Base-by-base conservation (phyloP, 2,113 vertebrate genomes). In the Leucoraja erinaceus region DNA sequence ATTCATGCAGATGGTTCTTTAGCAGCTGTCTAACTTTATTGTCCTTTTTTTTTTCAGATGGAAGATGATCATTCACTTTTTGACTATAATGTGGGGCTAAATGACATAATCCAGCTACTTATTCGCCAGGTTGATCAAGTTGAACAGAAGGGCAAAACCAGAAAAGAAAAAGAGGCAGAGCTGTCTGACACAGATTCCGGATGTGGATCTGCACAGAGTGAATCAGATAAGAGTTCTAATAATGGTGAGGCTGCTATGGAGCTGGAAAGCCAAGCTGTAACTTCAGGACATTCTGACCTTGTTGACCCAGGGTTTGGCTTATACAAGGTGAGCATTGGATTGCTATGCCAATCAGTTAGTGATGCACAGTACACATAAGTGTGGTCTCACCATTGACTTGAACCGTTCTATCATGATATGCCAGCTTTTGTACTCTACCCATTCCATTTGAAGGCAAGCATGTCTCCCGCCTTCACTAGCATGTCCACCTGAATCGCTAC, bases 11-110 rank as follows among this genome's bases (percentile, higher is more conserved):
- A 90, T 68, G 56, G 76, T 75, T 66, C 14, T 12, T 3, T 93
- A 70, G 54, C n/a, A 16, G 54, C 54, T 79, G 74, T 81, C 25
- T 78, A 81, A 74, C 47, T 79, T 77, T 61, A 25, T 61, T 61
- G 79, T 38, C 5, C 8, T 14, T 83, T n/a, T 75, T n/a, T n/a
- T 38, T 93, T 28, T 7, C 93, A 99, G 98, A 99, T 99, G 98
- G 98, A 99, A 93, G 97, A 99, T 0, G 98, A 98, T 0, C 98
- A 99, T 95, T 99, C 98, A 22, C 97, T 99, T 86, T 99, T 99
- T 0, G 98, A 99, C 93, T 99, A 99, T 66, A 98, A 95, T 0
- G 98, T 99, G 7, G 98, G 98, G 2, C 95, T 99, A 12, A 99
- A 99, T 0, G 98, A 99, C 33, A 99, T 98, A 0, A 98, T 99